A percentile compares a stretch with the other conserved stretches of the same genome.
These are phyloP conservation scores for Glomeris marginata DNA, from an alignment of 2,888 invertebrate species.

Conservation along the genomic window DNA sequence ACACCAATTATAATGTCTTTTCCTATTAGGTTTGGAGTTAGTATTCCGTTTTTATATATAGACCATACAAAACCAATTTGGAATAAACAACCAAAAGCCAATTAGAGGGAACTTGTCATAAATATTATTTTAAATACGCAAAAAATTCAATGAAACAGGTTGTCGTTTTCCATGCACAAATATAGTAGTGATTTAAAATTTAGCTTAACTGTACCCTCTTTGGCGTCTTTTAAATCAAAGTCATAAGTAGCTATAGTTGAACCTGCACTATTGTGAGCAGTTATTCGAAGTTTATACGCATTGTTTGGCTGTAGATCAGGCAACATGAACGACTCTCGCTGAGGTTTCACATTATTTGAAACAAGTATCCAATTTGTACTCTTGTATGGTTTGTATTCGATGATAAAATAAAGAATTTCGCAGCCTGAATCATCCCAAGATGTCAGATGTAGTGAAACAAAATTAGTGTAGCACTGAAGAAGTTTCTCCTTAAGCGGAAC, in stretches of 20 bases:
- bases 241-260: constrained; percentile 8
- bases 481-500: constrained; percentile 79
- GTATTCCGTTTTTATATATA: background rate
- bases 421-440: constrained; percentile 93
- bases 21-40: too few species aligned
- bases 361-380: constrained; percentile 74
- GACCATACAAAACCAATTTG: background rate
- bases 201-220: constrained; percentile 2
- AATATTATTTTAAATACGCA: background rate
- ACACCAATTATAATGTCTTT: too few species aligned
- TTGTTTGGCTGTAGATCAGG: constrained; percentile 82
- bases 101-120: too few species aligned
- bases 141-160: background rate
- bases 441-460: constrained; percentile 75
- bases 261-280: constrained; percentile 12
- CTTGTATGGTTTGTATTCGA: constrained; percentile 63
- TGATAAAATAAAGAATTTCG: constrained; percentile 86
- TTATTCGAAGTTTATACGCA: constrained; percentile 68
- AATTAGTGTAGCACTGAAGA: constrained; percentile 83
- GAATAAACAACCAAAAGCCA: background rate
- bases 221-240: constrained; percentile 3
- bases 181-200: background rate
- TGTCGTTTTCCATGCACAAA: background rate
- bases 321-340: constrained; percentile 70
- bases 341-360: constrained; percentile 80